Percentiles rank a stretch among this genome's conserved stretches.
Conservation (phyloP, 1,140 invertebrate species). For the Aphis craccivora region DNA sequence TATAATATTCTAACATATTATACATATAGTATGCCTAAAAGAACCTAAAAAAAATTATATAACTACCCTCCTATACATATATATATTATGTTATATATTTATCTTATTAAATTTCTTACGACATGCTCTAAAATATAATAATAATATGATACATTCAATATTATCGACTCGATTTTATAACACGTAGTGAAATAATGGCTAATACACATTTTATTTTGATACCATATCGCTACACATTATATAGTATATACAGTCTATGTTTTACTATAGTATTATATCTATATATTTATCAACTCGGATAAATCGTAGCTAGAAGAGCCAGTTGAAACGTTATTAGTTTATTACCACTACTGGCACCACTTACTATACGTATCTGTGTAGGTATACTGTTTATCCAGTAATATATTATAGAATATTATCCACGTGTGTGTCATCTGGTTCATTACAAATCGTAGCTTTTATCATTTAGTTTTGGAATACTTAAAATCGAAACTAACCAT, state of each 20-base stretch:
- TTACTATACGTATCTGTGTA: not conserved
- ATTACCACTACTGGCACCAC: not conserved
- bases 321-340: not conserved
- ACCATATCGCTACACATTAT: not conserved
- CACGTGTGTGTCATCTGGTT: not conserved
- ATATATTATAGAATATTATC: not conserved
- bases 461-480: not conserved
- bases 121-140: not conserved
- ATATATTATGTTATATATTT: not conserved
- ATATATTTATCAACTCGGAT: not conserved
- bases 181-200: slow-evolving; percentile 1
- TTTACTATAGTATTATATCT: not conserved
- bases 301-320: not conserved
- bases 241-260: not conserved
- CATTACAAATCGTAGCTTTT: not conserved
- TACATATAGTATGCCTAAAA: not conserved
- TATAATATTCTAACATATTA: not conserved
- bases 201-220: not conserved
- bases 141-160: not conserved
- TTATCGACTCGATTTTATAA: not conserved
- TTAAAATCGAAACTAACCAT: not conserved
- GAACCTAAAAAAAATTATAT: not conserved
- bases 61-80: not conserved
- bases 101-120: not conserved
- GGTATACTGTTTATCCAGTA: no score